Base-by-base conservation (phyloP, 2,797 vertebrate genomes). In the Poeciliopsis turneri region DNA sequence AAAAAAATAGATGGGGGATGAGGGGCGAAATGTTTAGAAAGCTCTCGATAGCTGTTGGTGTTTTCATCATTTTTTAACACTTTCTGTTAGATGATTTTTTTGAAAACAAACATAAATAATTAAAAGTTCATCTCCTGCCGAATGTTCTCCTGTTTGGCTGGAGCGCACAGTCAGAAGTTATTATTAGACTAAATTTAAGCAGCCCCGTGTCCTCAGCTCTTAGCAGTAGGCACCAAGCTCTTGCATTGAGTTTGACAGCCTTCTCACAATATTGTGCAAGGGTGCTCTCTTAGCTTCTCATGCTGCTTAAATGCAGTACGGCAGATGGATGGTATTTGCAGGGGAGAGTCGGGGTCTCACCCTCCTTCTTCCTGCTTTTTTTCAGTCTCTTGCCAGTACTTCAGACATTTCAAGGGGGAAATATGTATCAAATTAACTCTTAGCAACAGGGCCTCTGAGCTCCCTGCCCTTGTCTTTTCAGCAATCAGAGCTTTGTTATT, bases 401-500 rank as follows among this genome's bases (percentile, higher is more conserved):
- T 93, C 92, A 92, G 92, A 94, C 93, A 89, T 94, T 93, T 94
- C 83, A 92, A 92, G 89, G 87, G 88, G 90, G 91, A 94, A 94
- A 94, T 94, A 93, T 95, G 92, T 94, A 94, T 95, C 93, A 91
- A 95, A 95, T 95, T 94, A 95, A 93, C 92, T 95, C 90, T 83
- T 87, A 92, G 91, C 90, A 93, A 89, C 85, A 83, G 92, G 92
- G 89, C 92, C 93, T 89, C 89, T 64, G 25, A 89, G 91, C 84
- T 86, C 89, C 85, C 88, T 90, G 90, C 92, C 92, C 93, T 92
- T 92, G 91, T 94, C 92, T 94, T 92, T 87, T 91, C 91, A 92
- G 94, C 94, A 95, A 94, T 95, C 94, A 94, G 89, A 88, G 90
- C 89, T 92, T 94, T 95, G 94, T 95, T 95, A 92, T 94, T 95